Percentiles rank a stretch among this genome's conserved stretches.
These are phyloP conservation scores for Jaculus jaculus DNA, from an alignment of 2,113 vertebrate genomes.

Conservation along the genomic window DNA sequence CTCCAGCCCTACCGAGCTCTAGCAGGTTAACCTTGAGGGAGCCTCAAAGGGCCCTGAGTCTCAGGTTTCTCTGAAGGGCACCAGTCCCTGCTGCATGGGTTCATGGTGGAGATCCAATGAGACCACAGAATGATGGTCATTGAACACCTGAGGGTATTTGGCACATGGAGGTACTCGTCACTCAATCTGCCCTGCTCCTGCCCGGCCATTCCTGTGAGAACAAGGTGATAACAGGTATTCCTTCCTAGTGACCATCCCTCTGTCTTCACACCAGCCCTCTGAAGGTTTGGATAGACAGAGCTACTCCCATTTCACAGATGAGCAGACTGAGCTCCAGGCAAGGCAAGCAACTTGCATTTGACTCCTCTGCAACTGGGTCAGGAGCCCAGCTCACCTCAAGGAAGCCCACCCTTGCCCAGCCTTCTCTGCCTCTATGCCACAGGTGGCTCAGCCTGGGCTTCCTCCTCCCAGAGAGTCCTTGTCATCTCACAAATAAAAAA, in stretches of 20 bases:
- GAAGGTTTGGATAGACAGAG: background rate
- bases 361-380: background rate
- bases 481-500: background rate
- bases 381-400: background rate
- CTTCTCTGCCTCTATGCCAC: background rate
- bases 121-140: background rate
- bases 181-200: too few relatives aligned
- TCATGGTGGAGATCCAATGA: background rate
- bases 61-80: background rate
- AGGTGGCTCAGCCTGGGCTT: background rate
- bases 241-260: background rate
- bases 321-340: background rate
- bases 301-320: background rate
- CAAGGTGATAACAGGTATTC: background rate
- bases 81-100: background rate
- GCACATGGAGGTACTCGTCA: rapidly evolving
- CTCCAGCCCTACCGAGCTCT: background rate
- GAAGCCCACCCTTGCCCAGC: background rate
- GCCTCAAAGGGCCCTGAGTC: background rate
- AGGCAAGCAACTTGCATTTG: background rate
- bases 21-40: background rate
- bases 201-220: background rate
- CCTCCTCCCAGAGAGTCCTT: background rate
- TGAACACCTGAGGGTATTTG: background rate
- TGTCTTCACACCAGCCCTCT: background rate